Evolutionary conservation across 2,797 vertebrate genomes (phyloP).

Genomic region (Pangasius sanitwongsei): DNA sequence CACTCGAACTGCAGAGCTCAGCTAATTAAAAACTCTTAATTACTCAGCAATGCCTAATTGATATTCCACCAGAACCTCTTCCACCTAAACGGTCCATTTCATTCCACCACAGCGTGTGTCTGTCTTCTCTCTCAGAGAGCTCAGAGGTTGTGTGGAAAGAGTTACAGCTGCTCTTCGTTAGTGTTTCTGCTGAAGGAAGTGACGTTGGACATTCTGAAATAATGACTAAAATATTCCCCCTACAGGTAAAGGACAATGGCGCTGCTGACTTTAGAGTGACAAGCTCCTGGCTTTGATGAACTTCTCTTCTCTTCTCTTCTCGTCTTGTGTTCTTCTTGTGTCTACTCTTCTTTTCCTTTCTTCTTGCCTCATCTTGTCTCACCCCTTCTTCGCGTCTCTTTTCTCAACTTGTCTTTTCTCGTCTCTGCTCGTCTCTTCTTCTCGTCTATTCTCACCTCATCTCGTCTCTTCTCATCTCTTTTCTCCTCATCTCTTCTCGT

Average conservation of each 20-base stretch:
- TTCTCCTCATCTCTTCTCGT: neutral
- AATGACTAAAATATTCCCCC: neutral
- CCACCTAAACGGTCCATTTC: constrained; percentile 75
- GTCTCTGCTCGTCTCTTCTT: neutral
- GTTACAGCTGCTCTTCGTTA: constrained; percentile 22
- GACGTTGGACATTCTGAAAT: neutral
- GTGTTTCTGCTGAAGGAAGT: constrained; percentile 14
- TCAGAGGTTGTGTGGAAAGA: constrained; percentile 42
- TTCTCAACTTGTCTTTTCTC: neutral
- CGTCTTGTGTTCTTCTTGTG: too few relatives aligned
- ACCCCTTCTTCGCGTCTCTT: neutral
- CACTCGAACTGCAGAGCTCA: constrained; percentile 71
- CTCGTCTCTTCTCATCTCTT: too few relatives aligned
- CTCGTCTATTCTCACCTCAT: too few relatives aligned
- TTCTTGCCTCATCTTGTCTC: too few relatives aligned
- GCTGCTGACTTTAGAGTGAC: too few relatives aligned
- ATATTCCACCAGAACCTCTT: constrained; percentile 78
- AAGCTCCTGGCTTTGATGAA: neutral
- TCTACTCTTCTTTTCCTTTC: neutral
- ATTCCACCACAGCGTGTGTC: constrained; percentile 69
- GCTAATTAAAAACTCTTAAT: constrained; percentile 89
- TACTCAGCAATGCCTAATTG: constrained; percentile 85
- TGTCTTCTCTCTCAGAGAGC: constrained; percentile 59
- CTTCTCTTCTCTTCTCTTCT: neutral
- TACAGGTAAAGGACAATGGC: too few relatives aligned